Evolutionary conservation across 2,888 invertebrate species (phyloP).

Genomic region (Drosophila differens): DNA sequence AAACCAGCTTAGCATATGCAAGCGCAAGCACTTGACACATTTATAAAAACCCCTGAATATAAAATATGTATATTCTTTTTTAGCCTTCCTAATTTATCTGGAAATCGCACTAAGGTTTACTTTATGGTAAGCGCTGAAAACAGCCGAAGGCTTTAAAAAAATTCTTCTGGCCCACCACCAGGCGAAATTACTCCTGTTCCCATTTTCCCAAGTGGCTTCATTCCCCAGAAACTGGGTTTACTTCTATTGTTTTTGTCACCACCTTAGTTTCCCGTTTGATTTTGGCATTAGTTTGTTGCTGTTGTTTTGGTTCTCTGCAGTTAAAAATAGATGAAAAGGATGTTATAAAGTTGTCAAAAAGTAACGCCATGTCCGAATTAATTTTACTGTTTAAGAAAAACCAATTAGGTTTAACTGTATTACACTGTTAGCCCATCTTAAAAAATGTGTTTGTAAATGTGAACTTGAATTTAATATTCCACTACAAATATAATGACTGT

Average conservation of each 20-base stretch:
- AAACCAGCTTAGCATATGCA: slow-evolving; percentile 47
- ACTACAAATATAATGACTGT: background rate
- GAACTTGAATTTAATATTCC: background rate
- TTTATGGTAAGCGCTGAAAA: slow-evolving; percentile 36
- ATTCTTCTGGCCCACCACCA: slow-evolving; percentile 5
- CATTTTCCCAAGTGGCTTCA: background rate
- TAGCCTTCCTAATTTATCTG: slow-evolving; percentile 53
- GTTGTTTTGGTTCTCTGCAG: background rate
- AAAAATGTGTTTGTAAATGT: background rate
- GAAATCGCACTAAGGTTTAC: slow-evolving; percentile 29
- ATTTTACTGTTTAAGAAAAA: background rate
- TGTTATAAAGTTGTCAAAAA: background rate
- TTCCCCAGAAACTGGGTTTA: background rate
- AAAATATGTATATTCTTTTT: slow-evolving; percentile 3
- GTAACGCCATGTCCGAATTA: background rate
- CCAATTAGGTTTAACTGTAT: background rate
- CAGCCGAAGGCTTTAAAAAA: slow-evolving; percentile 34
- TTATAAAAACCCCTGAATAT: slow-evolving; percentile 12
- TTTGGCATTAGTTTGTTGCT: slow-evolving; percentile 23
- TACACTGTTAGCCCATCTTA: background rate
- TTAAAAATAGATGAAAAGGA: background rate
- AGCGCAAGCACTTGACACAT: slow-evolving; percentile 48
- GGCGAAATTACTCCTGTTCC: slow-evolving; percentile 5
- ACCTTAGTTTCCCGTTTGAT: slow-evolving; percentile 22
- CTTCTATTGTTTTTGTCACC: slow-evolving; percentile 28